Conservation (phyloP, 2,113 vertebrate genomes). For the Sapayoa aenigma region DNA sequence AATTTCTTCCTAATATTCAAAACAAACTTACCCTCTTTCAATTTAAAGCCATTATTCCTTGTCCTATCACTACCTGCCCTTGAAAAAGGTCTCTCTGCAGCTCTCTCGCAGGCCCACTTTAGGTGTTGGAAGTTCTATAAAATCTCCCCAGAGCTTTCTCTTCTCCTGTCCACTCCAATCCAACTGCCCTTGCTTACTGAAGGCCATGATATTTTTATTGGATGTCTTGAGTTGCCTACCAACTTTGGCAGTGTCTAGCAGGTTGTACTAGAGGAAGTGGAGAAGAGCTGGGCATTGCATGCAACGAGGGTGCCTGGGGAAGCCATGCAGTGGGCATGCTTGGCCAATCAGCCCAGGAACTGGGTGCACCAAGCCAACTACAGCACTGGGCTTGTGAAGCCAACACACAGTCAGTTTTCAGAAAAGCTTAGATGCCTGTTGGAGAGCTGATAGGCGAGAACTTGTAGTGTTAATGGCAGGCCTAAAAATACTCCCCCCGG, state of each 20-base stretch:
- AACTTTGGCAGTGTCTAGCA: neutral
- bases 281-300: neutral
- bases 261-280: neutral
- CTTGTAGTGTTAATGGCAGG: neutral
- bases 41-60: neutral
- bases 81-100: neutral
- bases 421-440: neutral
- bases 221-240: neutral
- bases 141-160: neutral
- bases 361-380: neutral
- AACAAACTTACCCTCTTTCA: neutral
- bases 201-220: neutral
- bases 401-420: neutral
- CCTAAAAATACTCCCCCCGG: conserved; percentile 15
- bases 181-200: neutral
- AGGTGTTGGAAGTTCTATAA: neutral
- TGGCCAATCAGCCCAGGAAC: neutral
- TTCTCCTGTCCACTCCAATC: neutral
- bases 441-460: neutral
- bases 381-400: neutral
- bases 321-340: neutral
- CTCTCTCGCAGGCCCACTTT: neutral
- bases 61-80: neutral
- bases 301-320: neutral
- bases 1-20: neutral